Percentiles rank a stretch among this genome's conserved stretches.
phyloP scores from a whole-genome alignment of 1,140 invertebrate species.

The Matsumurasca onukii region DNA sequence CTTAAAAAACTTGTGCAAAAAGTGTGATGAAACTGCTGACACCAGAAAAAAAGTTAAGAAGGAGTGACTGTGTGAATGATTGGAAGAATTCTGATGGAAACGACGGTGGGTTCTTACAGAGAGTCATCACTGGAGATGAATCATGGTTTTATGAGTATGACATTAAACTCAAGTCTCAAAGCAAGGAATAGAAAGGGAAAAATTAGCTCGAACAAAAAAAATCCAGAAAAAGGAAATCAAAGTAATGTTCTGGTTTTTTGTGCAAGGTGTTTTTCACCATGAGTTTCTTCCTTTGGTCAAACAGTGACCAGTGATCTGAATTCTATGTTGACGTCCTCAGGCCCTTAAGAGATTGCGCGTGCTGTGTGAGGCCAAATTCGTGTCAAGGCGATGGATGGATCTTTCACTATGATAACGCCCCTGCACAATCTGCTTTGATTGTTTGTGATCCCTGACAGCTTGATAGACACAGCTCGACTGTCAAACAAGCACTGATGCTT shows the following conservation, averaged over 20 bases:
- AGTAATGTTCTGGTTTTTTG: background rate
- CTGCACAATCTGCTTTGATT: background rate
- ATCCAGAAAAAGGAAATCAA: background rate
- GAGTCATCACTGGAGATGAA: too few relatives aligned
- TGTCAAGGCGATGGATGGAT: background rate
- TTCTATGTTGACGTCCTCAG: background rate
- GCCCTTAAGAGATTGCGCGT: background rate
- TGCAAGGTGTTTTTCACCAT: background rate
- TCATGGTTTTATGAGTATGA: background rate
- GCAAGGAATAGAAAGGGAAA: background rate
- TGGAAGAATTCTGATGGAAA: background rate
- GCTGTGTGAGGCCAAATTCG: background rate
- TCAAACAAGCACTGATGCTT: too few relatives aligned
- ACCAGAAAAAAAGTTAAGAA: background rate
- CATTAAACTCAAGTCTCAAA: background rate
- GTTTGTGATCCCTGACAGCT: too few relatives aligned
- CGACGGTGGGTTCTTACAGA: background rate
- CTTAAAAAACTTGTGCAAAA: background rate
- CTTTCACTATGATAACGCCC: slow-evolving; percentile 1
- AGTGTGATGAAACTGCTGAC: background rate
- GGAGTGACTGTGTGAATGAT: background rate
- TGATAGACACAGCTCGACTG: too few relatives aligned
- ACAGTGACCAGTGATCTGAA: background rate
- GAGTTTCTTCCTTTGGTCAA: background rate
- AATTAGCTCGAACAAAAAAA: background rate